Percentiles rank a stretch among this genome's conserved stretches.
phyloP scores from a whole-genome alignment of 2,113 vertebrate species.

The Pantherophis guttatus region DNA sequence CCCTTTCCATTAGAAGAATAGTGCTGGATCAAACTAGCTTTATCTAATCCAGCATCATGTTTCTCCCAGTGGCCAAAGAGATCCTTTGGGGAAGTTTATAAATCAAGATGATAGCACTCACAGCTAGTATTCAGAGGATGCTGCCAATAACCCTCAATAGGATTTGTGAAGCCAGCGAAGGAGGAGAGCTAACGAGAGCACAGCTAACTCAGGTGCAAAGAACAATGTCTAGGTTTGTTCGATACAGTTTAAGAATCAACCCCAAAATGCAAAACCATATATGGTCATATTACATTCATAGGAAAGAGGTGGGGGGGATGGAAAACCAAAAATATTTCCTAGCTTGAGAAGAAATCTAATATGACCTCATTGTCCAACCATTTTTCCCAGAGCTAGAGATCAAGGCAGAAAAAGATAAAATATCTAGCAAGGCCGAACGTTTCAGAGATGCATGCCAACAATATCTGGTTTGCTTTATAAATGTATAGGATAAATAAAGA shows the following conservation, averaged over 20 bases:
- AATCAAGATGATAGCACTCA: no score
- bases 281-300: neutral
- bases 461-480: slow-evolving; percentile 57
- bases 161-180: neutral
- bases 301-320: neutral
- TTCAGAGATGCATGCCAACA: slow-evolving; percentile 54
- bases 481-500: slow-evolving; percentile 39
- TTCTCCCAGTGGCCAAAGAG: neutral
- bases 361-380: slow-evolving; percentile 38
- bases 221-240: neutral
- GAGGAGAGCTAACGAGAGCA: neutral
- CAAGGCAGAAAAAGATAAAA: slow-evolving; percentile 61
- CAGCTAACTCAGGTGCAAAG: neutral
- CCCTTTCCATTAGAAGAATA: neutral
- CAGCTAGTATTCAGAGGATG: neutral
- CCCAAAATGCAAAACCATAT: neutral
- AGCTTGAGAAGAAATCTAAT: neutral
- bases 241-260: neutral
- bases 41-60: neutral
- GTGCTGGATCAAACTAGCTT: neutral
- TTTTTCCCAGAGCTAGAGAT: slow-evolving; percentile 65
- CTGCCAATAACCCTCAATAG: no score
- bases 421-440: slow-evolving; percentile 57
- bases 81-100: neutral
- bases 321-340: neutral